Conservation (phyloP, 1,140 invertebrate genomes). For the Amyelois transitella region DNA sequence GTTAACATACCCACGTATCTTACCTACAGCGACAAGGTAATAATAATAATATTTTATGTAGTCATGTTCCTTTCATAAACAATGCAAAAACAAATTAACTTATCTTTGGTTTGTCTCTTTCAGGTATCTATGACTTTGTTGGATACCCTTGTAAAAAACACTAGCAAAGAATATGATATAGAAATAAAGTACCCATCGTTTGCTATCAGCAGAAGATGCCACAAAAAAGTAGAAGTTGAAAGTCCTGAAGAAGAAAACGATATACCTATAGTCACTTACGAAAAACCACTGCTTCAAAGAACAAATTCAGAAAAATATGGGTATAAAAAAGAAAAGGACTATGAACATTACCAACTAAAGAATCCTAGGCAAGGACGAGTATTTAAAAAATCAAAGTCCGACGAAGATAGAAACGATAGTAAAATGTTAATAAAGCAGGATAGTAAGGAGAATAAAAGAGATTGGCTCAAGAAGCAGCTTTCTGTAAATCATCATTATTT, state of each 20-base stretch:
- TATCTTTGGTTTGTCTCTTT: conserved; percentile 22
- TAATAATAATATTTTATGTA: background rate
- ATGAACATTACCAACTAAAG: conserved; percentile 35
- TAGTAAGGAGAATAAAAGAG: conserved; percentile 54
- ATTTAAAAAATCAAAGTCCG: conserved; percentile 39
- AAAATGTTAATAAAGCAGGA: conserved; percentile 48
- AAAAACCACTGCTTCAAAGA: conserved; percentile 29
- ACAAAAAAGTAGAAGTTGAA: conserved; percentile 11
- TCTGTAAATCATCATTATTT: conserved; percentile 82
- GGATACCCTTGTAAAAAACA: conserved; percentile 76
- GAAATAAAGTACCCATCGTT: conserved; percentile 80
- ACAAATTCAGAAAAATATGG: conserved; percentile 45
- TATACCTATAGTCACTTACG: conserved; percentile 29
- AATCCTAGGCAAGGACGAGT: conserved; percentile 23
- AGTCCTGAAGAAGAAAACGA: conserved; percentile 22
- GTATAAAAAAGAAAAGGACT: conserved; percentile 19
- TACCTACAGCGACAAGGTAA: conserved; percentile 80
- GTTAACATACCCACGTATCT: conserved; percentile 85
- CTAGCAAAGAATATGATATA: conserved; percentile 78
- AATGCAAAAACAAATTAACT: background rate
- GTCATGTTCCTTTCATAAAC: background rate
- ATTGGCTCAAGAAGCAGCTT: conserved; percentile 77
- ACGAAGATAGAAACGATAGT: conserved; percentile 33
- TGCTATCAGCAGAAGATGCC: conserved; percentile 57
- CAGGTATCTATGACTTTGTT: conserved; percentile 80